phyloP scores from a whole-genome alignment of 2,888 invertebrate species.

The Polietes domitor region DNA sequence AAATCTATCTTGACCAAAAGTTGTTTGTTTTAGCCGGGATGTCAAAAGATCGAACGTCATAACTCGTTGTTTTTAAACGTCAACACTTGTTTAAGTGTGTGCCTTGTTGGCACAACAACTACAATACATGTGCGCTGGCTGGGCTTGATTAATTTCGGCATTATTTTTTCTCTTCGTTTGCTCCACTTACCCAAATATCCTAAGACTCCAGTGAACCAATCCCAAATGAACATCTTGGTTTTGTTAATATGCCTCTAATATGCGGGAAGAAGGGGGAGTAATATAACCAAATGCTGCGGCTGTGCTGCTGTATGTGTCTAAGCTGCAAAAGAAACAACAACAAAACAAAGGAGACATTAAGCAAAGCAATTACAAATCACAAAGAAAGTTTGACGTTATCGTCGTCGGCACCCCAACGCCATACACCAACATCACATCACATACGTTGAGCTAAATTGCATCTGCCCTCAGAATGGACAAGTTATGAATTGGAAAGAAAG shows the following conservation, averaged over 20 bases:
- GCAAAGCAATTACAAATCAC: background rate
- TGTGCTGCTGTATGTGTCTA: conserved; percentile 51
- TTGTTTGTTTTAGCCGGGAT: conserved; percentile 66
- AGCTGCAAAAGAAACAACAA: conserved; percentile 63
- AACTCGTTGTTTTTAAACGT: conserved; percentile 23
- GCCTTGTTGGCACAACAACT: conserved; percentile 77
- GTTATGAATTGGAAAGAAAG: conserved; percentile 3
- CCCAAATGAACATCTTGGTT: conserved; percentile 93
- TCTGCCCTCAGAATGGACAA: background rate
- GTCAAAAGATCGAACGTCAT: conserved; percentile 23
- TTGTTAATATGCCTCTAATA: conserved; percentile 49
- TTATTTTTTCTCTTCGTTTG: background rate
- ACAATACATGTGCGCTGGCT: conserved; percentile 53
- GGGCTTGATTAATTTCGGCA: conserved; percentile 31
- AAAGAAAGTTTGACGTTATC: conserved; percentile 18
- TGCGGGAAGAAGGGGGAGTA: conserved; percentile 42
- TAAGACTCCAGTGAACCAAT: conserved; percentile 96
- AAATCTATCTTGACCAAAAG: conserved; percentile 8
- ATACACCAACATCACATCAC: background rate
- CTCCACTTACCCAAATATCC: conserved; percentile 92
- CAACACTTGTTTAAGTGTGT: conserved; percentile 52
- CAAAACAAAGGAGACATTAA: conserved; percentile 23
- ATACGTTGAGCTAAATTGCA: background rate
- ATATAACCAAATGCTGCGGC: conserved; percentile 54
- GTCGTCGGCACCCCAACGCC: background rate